Base-by-base conservation (phyloP, 2,888 invertebrate species). In the Apoderus coryli region DNA sequence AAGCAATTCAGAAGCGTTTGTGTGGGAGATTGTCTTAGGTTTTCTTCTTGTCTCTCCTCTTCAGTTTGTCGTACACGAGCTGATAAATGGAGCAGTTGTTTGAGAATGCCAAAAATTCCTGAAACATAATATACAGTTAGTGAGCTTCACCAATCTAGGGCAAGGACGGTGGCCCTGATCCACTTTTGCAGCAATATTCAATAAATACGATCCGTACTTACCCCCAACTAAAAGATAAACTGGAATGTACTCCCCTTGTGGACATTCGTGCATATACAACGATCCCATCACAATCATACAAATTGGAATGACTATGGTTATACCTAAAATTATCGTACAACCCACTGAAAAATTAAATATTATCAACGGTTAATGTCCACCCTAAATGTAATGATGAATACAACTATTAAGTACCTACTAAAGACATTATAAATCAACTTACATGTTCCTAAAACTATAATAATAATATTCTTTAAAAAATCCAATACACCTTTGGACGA, bases 251-350 rank as follows among this genome's bases (percentile, higher is more conserved):
- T 67, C 64, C 38, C 72, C 69, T 44, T 66, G 67, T 2, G 71
- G 72, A 50, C 76, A 76, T 34, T 74, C 67, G 46, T 73, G 54
- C 39, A 72, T 55, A 53, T 74, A 72, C 23, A 71, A 50, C 14
- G 67, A 61, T 27, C 75, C 76, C 49, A 76, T 68, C 11, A 71
- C 63, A 41, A 76, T 69, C 76, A 76, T 76, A 40, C 69, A 65
- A 39, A 76, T 60, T 29, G 76, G 76, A 41, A 76, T 60, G 13
- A 70, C 68, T 45, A 72, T 62, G 9, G 71, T 65, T 26, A 74
- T 54, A 22, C 69, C 72, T 39, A 75, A 53, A 36, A 72, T 63
- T 36, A 74, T 64, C 15, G 72, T 71, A 50, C 71, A 73, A 11
- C 74, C 72, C 51, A 75, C 74, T 75, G 56, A 29, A 62, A 63